Conservation (phyloP, 1,140 invertebrate species). For the Drosophila pectinifera region DNA sequence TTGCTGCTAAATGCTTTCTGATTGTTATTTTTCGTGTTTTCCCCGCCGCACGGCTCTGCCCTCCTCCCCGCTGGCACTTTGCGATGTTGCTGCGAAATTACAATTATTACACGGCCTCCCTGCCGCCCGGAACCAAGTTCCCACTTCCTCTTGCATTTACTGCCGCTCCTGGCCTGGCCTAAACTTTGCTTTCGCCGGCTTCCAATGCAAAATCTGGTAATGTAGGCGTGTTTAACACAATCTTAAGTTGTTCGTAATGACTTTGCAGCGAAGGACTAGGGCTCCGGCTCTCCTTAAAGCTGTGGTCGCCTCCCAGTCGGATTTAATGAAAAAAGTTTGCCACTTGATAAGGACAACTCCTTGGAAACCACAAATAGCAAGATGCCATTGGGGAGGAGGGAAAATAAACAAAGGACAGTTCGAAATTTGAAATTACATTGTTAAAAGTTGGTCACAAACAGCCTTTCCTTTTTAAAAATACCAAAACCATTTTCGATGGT, state of each 20-base stretch:
- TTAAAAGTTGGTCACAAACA: background rate
- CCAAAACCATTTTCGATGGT: too few species aligned
- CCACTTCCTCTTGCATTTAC: conserved; percentile 58
- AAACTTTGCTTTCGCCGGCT: conserved; percentile 57
- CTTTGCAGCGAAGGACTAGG: conserved; percentile 53
- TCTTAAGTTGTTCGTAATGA: conserved; percentile 81
- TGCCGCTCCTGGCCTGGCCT: conserved; percentile 13
- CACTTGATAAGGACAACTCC: conserved; percentile 18
- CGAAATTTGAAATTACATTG: background rate
- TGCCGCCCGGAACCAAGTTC: conserved; percentile 15
- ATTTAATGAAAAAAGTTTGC: conserved; percentile 77
- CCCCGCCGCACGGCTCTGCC: conserved; percentile 6
- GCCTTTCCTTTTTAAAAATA: background rate
- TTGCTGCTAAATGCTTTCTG: conserved; percentile 83
- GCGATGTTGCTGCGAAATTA: conserved; percentile 71
- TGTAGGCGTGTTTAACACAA: conserved; percentile 80
- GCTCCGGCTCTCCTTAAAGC: conserved; percentile 44
- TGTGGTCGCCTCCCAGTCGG: background rate
- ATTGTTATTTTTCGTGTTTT: conserved; percentile 84
- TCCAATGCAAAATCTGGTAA: conserved; percentile 76
- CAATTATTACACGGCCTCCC: conserved; percentile 78
- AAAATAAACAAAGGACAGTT: background rate
- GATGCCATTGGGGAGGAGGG: background rate
- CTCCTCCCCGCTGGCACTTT: conserved; percentile 13
- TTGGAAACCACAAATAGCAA: conserved; percentile 4